These are phyloP conservation scores for Rhynchonycteris naso DNA, from an alignment of 2,797 vertebrate genomes.

Conservation along the genomic window DNA sequence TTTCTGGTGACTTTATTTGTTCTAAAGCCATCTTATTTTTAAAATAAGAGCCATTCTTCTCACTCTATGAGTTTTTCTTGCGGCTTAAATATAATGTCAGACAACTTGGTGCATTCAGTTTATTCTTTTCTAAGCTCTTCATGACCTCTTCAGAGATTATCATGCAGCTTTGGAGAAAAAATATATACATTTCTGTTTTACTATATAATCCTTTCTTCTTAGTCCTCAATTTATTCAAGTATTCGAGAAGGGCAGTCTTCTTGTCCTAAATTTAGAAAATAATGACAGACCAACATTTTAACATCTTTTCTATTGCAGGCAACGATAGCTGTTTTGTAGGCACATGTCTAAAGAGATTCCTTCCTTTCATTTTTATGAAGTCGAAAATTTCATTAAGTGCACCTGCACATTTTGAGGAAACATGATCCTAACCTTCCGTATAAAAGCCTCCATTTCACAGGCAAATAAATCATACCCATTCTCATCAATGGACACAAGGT, in stretches of 20 bases:
- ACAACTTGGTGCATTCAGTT: neutral
- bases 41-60: neutral
- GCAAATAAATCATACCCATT: neutral
- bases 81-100: neutral
- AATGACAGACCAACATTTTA: neutral
- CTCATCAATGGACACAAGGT: neutral
- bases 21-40: neutral
- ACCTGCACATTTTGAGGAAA: neutral
- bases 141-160: neutral
- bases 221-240: neutral
- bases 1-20: neutral
- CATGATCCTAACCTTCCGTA: neutral
- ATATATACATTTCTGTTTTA: neutral
- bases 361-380: neutral
- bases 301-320: neutral
- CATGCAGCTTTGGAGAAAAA: neutral
- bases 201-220: neutral
- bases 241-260: neutral
- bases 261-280: slow-evolving; percentile 11
- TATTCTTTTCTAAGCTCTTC: neutral
- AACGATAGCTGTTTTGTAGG: neutral
- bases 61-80: neutral
- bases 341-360: neutral
- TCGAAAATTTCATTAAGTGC: neutral
- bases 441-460: neutral